A percentile compares a stretch with the other conserved stretches of the same genome.
These are phyloP conservation scores for Nyctalus aviator DNA, from an alignment of 2,797 vertebrate genomes.

Conservation along the genomic window DNA sequence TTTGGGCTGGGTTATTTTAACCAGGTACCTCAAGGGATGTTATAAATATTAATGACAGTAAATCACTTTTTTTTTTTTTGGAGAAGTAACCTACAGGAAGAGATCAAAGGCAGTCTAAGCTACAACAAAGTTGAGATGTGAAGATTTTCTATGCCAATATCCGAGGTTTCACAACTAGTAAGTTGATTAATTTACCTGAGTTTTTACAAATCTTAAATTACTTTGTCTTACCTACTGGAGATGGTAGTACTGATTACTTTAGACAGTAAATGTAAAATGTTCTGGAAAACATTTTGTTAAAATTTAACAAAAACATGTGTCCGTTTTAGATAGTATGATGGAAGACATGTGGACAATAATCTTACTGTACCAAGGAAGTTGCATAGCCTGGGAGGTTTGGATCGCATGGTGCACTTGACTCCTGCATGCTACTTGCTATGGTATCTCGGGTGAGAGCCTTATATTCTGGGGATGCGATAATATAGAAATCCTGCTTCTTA, in stretches of 20 bases:
- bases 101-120: not conserved
- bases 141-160: not conserved
- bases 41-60: not conserved
- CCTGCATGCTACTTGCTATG: not conserved
- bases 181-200: not conserved
- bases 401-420: not conserved
- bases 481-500: not conserved
- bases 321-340: not conserved
- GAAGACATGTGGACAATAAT: not conserved
- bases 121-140: not conserved
- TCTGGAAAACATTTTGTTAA: constrained; percentile 27
- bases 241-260: not conserved
- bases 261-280: not conserved
- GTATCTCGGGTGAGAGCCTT: not conserved
- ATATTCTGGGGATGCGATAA: not conserved
- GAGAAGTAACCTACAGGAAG: not conserved
- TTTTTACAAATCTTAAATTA: not conserved
- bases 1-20: not conserved
- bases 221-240: not conserved
- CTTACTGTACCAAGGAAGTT: not conserved
- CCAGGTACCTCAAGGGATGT: not conserved
- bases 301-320: not conserved
- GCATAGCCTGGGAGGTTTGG: not conserved
- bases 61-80: constrained; percentile 14
- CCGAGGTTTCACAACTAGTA: not conserved